Evolutionary conservation across 2,113 vertebrate genomes (phyloP).

Genomic region (Passer montanus): DNA sequence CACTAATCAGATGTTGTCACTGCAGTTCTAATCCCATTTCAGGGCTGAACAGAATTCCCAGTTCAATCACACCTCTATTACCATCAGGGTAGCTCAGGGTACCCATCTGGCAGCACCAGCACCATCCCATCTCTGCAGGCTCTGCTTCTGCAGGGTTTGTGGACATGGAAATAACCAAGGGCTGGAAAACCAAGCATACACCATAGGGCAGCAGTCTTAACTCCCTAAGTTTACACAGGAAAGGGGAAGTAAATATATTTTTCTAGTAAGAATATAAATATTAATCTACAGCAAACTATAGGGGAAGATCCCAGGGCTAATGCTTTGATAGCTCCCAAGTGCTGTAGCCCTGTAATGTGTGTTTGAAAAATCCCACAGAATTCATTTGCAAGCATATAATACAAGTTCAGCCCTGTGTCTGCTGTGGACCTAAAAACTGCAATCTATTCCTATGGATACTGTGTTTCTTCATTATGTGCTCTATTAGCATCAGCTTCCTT

Average conservation of each 20-base stretch:
- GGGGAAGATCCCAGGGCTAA: background rate
- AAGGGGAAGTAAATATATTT: background rate
- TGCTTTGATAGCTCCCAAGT: background rate
- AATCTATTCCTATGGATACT: background rate
- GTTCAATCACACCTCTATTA: background rate
- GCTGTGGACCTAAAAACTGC: background rate
- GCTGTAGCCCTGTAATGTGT: background rate
- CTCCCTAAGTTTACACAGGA: background rate
- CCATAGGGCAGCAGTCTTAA: background rate
- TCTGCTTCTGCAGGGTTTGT: background rate
- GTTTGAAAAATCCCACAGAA: background rate
- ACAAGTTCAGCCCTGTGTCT: background rate
- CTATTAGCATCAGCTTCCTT: background rate
- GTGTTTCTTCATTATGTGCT: background rate
- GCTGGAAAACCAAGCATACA: background rate
- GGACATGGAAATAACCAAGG: background rate
- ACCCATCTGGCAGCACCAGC: rapidly evolving
- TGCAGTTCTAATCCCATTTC: background rate
- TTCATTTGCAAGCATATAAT: background rate
- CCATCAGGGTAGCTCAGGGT: rapidly evolving
- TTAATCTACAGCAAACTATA: background rate
- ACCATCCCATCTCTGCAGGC: background rate
- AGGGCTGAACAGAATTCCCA: background rate
- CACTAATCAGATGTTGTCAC: background rate
- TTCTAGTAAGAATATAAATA: background rate